Evolutionary conservation across 2,797 vertebrate species (phyloP).

Genomic region (Rhodeus uyekii): DNA sequence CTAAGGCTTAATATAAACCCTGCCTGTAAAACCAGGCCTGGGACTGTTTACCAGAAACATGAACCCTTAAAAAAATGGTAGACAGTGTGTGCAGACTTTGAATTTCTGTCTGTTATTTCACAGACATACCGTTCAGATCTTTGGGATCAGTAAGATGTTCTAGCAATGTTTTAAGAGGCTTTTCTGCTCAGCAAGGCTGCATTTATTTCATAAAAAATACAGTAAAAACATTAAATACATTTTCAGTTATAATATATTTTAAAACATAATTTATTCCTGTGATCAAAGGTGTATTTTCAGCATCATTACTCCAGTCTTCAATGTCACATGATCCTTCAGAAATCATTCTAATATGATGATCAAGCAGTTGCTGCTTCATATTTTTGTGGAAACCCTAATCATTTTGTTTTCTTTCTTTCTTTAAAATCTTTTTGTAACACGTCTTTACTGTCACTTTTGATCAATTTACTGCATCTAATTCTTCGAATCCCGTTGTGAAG

Average conservation of each 20-base stretch:
- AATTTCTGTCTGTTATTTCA: background rate
- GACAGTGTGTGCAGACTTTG: background rate
- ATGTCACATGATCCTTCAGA: background rate
- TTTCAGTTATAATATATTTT: background rate
- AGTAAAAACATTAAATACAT: background rate
- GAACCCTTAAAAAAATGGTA: background rate
- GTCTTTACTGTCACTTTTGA: background rate
- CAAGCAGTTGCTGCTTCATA: background rate
- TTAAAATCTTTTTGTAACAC: background rate
- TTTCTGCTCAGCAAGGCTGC: background rate
- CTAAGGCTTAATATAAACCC: too few species aligned
- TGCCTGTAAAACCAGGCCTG: background rate
- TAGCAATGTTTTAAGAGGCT: background rate
- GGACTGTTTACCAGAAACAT: background rate
- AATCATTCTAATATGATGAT: background rate
- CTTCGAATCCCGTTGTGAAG: too few species aligned
- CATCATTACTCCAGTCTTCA: background rate
- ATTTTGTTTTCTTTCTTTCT: too few species aligned
- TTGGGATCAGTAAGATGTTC: too few species aligned
- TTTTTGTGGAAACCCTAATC: background rate
- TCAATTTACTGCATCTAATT: background rate
- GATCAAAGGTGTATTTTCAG: background rate
- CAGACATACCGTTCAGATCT: too few species aligned
- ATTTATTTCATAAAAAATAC: too few species aligned
- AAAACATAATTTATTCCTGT: background rate